These are phyloP conservation scores for Bombus waltoni DNA, from an alignment of 1,140 invertebrate species.

Conservation along the genomic window DNA sequence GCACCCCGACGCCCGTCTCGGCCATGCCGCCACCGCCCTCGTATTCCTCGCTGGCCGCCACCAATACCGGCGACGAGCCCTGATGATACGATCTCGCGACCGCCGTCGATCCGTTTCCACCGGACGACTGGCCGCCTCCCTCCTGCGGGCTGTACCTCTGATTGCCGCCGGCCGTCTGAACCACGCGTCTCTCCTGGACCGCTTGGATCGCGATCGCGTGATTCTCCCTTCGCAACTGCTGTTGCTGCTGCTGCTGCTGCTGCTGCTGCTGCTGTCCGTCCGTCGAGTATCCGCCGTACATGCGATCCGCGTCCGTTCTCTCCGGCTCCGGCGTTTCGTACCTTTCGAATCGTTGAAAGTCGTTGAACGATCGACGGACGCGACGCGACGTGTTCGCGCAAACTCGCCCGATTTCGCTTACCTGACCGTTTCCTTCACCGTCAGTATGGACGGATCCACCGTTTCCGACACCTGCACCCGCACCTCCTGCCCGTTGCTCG, in stretches of 20 bases:
- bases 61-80: conserved; percentile 72
- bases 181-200: conserved; percentile 64
- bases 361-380: too few relatives aligned
- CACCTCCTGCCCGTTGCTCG: conserved; percentile 71
- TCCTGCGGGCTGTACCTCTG: conserved; percentile 77
- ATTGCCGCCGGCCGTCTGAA: conserved; percentile 51
- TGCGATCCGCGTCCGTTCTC: conserved; percentile 70
- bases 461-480: conserved; percentile 67
- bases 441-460: conserved; percentile 59
- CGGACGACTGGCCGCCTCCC: conserved; percentile 46
- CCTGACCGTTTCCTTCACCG: conserved; percentile 76
- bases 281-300: conserved; percentile 68
- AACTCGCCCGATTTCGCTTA: conserved; percentile 43
- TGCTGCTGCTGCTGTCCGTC: conserved; percentile 75
- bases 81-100: conserved; percentile 68
- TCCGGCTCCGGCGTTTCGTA: conserved; percentile 73
- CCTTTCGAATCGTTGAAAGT: conserved; percentile 45
- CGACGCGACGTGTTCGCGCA: not conserved
- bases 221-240: conserved; percentile 70
- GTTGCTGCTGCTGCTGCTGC: conserved; percentile 72
- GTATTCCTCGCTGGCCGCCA: conserved; percentile 68
- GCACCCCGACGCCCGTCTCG: conserved; percentile 28
- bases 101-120: conserved; percentile 2
- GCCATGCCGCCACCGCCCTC: conserved; percentile 67
- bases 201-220: conserved; percentile 71